Conservation (phyloP, 2,888 invertebrate genomes). For the Danaus chrysippus region DNA sequence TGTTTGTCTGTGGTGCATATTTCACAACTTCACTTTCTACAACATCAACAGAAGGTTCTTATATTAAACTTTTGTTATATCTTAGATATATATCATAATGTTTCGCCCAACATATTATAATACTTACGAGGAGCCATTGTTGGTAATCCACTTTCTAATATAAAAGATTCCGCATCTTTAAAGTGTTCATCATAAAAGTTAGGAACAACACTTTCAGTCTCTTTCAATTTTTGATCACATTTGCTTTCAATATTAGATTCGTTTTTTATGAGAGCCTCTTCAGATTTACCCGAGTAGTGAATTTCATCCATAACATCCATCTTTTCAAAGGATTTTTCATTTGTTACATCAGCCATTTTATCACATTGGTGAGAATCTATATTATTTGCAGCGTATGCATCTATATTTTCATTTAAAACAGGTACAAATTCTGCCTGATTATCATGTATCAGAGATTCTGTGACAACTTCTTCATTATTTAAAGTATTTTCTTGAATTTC, state of each 20-base stretch:
- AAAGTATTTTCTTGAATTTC: constrained; percentile 32
- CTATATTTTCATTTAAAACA: constrained; percentile 31
- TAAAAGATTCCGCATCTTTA: constrained; percentile 89
- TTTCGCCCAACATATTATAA: constrained; percentile 9
- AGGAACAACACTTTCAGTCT: constrained; percentile 50
- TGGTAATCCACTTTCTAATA: constrained; percentile 79
- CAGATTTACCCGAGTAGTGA: constrained; percentile 40
- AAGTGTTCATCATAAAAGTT: constrained; percentile 82
- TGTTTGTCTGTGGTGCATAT: constrained; percentile 62
- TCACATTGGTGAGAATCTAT: constrained; percentile 30
- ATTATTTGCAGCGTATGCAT: constrained; percentile 31
- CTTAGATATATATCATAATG: background rate
- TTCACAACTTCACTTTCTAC: constrained; percentile 67
- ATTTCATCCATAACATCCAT: constrained; percentile 47
- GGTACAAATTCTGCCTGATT: constrained; percentile 50
- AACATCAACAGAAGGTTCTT: constrained; percentile 31
- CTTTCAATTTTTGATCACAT: constrained; percentile 51
- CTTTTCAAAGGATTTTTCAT: constrained; percentile 43
- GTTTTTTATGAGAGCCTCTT: constrained; percentile 39
- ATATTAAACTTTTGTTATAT: background rate
- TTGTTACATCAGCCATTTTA: constrained; percentile 31
- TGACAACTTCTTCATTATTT: constrained; percentile 35
- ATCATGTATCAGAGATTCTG: constrained; percentile 33
- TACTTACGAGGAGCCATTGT: constrained; percentile 66
- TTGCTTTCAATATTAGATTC: constrained; percentile 40